phyloP scores from a whole-genome alignment of 2,797 vertebrate species.

The Eulemur albifrons region DNA sequence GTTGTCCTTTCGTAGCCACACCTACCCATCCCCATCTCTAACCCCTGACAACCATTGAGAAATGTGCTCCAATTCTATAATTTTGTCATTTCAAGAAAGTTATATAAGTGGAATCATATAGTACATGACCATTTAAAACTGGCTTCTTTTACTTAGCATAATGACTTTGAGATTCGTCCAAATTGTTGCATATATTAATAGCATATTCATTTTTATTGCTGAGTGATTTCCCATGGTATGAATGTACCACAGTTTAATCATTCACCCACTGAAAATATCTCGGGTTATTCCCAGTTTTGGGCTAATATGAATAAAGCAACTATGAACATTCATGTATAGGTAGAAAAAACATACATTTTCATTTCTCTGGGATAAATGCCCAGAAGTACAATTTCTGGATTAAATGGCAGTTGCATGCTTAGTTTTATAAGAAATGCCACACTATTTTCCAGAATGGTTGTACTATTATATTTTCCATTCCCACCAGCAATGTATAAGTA shows the following conservation, averaged over 20 bases:
- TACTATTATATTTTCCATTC: too few relatives aligned
- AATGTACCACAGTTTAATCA: neutral
- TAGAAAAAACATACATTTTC: neutral
- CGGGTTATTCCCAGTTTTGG: neutral
- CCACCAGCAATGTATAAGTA: neutral
- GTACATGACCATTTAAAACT: too few relatives aligned
- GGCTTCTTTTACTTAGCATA: too few relatives aligned
- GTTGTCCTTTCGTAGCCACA: neutral
- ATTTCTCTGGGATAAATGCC: too few relatives aligned
- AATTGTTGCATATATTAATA: too few relatives aligned
- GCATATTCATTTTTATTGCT: neutral
- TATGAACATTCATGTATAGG: neutral
- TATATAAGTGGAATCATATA: neutral
- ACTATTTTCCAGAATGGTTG: too few relatives aligned
- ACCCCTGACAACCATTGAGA: neutral
- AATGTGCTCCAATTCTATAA: neutral
- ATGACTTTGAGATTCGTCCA: too few relatives aligned
- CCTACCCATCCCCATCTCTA: neutral
- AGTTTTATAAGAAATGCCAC: neutral
- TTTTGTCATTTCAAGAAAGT: neutral
- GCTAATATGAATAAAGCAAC: neutral
- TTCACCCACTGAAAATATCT: neutral
- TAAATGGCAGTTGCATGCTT: neutral
- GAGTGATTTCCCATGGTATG: neutral
- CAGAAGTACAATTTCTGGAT: neutral